Percentiles rank a stretch among this genome's conserved stretches.
These are phyloP conservation scores for Drosophila nannoptera DNA, from an alignment of 1,140 invertebrate genomes.

Conservation along the genomic window DNA sequence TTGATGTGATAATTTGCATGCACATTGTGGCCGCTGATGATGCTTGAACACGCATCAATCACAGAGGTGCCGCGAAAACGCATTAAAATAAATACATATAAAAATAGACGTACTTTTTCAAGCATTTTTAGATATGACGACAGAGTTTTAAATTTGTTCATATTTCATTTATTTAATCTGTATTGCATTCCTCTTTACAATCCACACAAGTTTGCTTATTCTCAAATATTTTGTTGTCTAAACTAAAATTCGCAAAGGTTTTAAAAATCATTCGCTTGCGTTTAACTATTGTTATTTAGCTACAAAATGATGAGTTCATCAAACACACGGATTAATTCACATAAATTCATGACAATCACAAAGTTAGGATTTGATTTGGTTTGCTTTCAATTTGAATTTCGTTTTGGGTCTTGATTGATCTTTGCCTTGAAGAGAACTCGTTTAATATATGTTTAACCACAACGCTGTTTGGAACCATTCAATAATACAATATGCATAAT, in stretches of 20 bases:
- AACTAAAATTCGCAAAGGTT: conserved; percentile 38
- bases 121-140: background rate
- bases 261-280: conserved; percentile 16
- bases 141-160: background rate
- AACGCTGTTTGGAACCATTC: conserved; percentile 52
- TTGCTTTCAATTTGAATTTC: conserved; percentile 40
- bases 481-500: conserved; percentile 15
- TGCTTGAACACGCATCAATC: too few relatives aligned
- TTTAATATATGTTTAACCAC: conserved; percentile 53
- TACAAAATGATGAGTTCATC: conserved; percentile 51
- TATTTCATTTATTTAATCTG: conserved; percentile 16
- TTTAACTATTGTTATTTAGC: conserved; percentile 45
- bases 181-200: conserved; percentile 28
- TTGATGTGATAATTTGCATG: conserved; percentile 2
- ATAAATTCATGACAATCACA: conserved; percentile 76
- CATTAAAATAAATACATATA: background rate
- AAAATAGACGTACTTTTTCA: conserved; percentile 2
- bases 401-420: conserved; percentile 28
- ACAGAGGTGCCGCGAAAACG: background rate
- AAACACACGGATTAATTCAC: conserved; percentile 44
- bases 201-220: conserved; percentile 41
- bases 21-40: conserved; percentile 2
- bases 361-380: conserved; percentile 71
- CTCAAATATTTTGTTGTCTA: conserved; percentile 57
- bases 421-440: conserved; percentile 31